Percentiles rank a stretch among this genome's conserved stretches.
Evolutionary conservation across 2,888 invertebrate genomes (phyloP).

Genomic region (Nemapogon koenigi): DNA sequence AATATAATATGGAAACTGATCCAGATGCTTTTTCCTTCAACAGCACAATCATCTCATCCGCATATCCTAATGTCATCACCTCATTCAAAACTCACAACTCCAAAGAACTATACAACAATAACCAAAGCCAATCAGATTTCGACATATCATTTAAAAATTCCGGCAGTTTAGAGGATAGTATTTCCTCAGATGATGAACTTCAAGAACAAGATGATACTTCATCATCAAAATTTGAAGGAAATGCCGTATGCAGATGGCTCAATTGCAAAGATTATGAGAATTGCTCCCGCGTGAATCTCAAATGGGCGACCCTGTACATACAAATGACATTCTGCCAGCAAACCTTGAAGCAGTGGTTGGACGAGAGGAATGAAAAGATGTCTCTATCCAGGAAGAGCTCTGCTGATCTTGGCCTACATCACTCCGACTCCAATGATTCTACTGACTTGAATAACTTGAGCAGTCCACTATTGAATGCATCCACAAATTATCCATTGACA

Average conservation of each 20-base stretch:
- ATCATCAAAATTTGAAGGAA: slow-evolving; percentile 21
- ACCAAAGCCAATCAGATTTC: slow-evolving; percentile 45
- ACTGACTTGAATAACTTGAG: slow-evolving; percentile 32
- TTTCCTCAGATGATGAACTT: slow-evolving; percentile 26
- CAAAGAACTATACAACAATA: slow-evolving; percentile 39
- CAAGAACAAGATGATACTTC: slow-evolving; percentile 36
- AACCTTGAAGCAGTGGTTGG: slow-evolving; percentile 79
- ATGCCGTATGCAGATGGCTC: slow-evolving; percentile 40
- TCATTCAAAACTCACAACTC: slow-evolving; percentile 57
- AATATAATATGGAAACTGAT: slow-evolving; percentile 41
- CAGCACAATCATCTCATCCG: slow-evolving; percentile 27
- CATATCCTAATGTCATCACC: slow-evolving; percentile 43
- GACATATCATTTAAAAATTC: slow-evolving; percentile 47
- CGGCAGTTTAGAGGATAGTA: slow-evolving; percentile 31
- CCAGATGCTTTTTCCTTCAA: slow-evolving; percentile 32
- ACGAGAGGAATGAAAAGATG: slow-evolving; percentile 62
- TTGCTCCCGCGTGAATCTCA: slow-evolving; percentile 53
- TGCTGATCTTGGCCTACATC: slow-evolving; percentile 36
- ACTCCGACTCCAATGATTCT: slow-evolving; percentile 38
- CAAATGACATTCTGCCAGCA: slow-evolving; percentile 84
- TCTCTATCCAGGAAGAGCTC: slow-evolving; percentile 33
- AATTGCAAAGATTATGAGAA: slow-evolving; percentile 37
- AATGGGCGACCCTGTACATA: slow-evolving; percentile 78
- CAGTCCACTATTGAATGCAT: slow-evolving; percentile 22
- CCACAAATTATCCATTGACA: slow-evolving; percentile 29